These are phyloP conservation scores for Apotomis turbidana DNA, from an alignment of 2,888 invertebrate genomes.

Conservation along the genomic window DNA sequence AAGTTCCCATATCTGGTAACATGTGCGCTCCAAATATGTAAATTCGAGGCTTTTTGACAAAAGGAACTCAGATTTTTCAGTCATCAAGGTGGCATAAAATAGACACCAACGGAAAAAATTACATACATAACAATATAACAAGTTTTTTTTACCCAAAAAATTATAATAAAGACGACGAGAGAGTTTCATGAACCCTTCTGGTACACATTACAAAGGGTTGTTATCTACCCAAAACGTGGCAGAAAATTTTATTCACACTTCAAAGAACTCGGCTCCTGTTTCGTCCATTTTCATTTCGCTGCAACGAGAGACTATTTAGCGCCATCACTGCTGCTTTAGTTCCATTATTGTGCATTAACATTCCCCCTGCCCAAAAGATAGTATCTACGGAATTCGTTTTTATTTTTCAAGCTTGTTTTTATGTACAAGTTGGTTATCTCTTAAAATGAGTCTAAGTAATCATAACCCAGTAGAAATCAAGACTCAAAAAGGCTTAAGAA, in stretches of 20 bases:
- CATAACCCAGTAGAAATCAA: too few species aligned
- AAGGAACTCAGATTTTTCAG: background rate
- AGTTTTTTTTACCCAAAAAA: slow-evolving; percentile 3
- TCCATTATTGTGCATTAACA: slow-evolving; percentile 25
- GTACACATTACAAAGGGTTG: slow-evolving; percentile 30
- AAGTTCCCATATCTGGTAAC: too few species aligned
- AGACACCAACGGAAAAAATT: background rate
- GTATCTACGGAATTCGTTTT: background rate
- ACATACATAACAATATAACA: background rate
- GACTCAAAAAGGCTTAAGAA: too few species aligned
- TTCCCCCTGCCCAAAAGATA: background rate
- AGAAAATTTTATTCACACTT: slow-evolving; percentile 34
- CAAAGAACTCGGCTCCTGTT: slow-evolving; percentile 30
- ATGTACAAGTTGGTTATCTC: background rate
- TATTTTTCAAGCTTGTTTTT: background rate
- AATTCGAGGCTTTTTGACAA: too few species aligned
- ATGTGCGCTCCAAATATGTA: too few species aligned
- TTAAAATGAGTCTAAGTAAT: background rate
- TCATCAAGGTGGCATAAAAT: background rate
- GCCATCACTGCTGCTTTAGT: slow-evolving; percentile 14
- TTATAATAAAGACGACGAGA: slow-evolving; percentile 12
- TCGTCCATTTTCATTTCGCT: slow-evolving; percentile 23
- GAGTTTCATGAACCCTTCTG: slow-evolving; percentile 22
- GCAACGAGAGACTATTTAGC: slow-evolving; percentile 25
- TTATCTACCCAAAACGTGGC: slow-evolving; percentile 21